Evolutionary conservation across 1,140 invertebrate genomes (phyloP).

Genomic region (Drusus annulatus): DNA sequence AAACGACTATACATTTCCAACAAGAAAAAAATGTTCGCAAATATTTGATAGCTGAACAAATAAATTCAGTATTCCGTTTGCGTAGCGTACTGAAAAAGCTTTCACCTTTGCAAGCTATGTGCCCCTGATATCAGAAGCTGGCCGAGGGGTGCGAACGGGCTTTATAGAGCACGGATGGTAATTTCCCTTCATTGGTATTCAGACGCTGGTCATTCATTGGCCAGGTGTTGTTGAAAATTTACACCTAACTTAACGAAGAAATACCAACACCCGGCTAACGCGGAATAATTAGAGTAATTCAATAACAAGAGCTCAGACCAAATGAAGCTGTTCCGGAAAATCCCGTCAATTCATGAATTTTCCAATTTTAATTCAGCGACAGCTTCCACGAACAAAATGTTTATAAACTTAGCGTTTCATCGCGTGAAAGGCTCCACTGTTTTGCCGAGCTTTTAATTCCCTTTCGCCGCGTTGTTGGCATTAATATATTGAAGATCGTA

Average conservation of each 20-base stretch:
- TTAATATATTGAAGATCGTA: too few species aligned
- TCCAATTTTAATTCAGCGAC: too few species aligned
- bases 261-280: slow-evolving; percentile 2
- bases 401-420: too few species aligned
- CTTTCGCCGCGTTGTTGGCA: too few species aligned
- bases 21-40: slow-evolving; percentile 1
- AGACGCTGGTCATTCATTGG: slow-evolving; percentile 33
- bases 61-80: slow-evolving; percentile 26
- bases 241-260: background rate
- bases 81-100: slow-evolving; percentile 15
- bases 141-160: slow-evolving; percentile 18
- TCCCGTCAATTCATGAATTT: too few species aligned
- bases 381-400: too few species aligned
- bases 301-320: background rate
- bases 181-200: slow-evolving; percentile 39
- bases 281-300: slow-evolving; percentile 13
- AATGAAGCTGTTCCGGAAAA: too few species aligned
- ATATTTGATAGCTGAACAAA: slow-evolving; percentile 13
- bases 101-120: slow-evolving; percentile 2
- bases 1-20: slow-evolving; percentile 12
- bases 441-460: too few species aligned
- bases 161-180: slow-evolving; percentile 16
- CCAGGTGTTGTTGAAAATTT: slow-evolving; percentile 43
- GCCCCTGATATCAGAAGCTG: background rate
- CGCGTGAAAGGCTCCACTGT: too few species aligned